Percentiles rank a stretch among this genome's conserved stretches.
Evolutionary conservation across 2,888 invertebrate genomes (phyloP).

Genomic region (Sericinus montela): DNA sequence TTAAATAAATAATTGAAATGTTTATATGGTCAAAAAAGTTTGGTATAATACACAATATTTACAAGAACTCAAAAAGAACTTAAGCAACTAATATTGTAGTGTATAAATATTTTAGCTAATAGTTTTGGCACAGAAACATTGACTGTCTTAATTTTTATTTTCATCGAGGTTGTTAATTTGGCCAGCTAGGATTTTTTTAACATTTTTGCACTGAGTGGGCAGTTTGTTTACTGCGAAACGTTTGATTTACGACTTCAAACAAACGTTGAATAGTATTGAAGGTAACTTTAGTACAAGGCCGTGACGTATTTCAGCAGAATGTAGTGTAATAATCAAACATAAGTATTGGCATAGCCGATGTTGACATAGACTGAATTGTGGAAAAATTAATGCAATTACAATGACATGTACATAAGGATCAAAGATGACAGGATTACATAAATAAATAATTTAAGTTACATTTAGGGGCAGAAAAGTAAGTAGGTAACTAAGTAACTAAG

Average conservation of each 20-base stretch:
- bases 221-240: conserved; percentile 55
- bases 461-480: too few species aligned
- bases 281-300: conserved; percentile 47
- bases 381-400: too few species aligned
- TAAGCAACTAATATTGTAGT: too few species aligned
- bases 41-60: too few species aligned
- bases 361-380: conserved; percentile 2
- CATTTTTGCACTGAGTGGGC: conserved; percentile 50
- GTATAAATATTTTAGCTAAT: background rate
- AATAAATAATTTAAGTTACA: too few species aligned
- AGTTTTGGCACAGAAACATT: conserved; percentile 16
- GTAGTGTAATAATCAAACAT: conserved; percentile 26
- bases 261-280: conserved; percentile 33
- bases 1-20: too few species aligned
- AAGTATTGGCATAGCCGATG: conserved; percentile 17
- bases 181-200: conserved; percentile 39
- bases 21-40: too few species aligned
- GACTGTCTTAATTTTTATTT: conserved; percentile 26
- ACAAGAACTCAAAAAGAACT: too few species aligned
- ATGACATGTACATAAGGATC: too few species aligned
- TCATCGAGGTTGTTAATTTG: conserved; percentile 46
- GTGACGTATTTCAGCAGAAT: conserved; percentile 41
- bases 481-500: too few species aligned
- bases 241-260: conserved; percentile 48
- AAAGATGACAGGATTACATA: too few species aligned